A percentile compares a stretch with the other conserved stretches of the same genome.
Evolutionary conservation across 2,888 invertebrate genomes (phyloP).

Genomic region (Osmoderma eremita): DNA sequence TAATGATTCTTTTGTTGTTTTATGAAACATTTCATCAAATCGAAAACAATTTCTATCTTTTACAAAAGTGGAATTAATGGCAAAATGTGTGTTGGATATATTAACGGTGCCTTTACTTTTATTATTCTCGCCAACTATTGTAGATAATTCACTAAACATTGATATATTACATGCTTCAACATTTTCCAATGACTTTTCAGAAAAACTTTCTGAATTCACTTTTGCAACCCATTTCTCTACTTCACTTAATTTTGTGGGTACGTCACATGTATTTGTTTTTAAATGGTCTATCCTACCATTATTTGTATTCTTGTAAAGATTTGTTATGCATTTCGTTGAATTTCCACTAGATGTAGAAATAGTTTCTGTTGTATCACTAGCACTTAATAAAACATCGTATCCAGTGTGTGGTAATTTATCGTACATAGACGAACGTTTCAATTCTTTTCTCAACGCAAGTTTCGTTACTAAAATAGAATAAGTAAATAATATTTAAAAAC

Average conservation of each 20-base stretch:
- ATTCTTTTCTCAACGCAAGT: slow-evolving; percentile 11
- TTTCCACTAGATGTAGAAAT: neutral
- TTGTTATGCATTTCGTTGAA: neutral
- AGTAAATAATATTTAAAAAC: no score
- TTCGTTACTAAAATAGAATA: slow-evolving; percentile 14
- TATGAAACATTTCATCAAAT: slow-evolving; percentile 54
- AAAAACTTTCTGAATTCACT: slow-evolving; percentile 16
- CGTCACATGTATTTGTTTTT: no score
- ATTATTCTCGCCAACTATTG: slow-evolving; percentile 50
- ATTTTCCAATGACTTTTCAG: neutral
- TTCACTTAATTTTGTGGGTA: slow-evolving; percentile 1
- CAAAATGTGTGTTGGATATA: slow-evolving; percentile 38
- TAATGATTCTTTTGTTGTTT: neutral
- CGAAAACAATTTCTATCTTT: slow-evolving; percentile 43
- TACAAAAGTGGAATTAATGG: slow-evolving; percentile 53
- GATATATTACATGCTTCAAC: slow-evolving; percentile 39
- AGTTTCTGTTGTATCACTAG: slow-evolving; percentile 32
- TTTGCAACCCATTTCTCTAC: slow-evolving; percentile 35
- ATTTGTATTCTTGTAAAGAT: neutral
- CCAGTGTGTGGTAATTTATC: slow-evolving; percentile 26
- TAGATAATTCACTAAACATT: slow-evolving; percentile 53
- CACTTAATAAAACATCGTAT: slow-evolving; percentile 9
- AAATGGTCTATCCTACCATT: no score
- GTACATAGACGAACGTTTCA: slow-evolving; percentile 35
- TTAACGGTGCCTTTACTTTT: slow-evolving; percentile 39